Conservation (phyloP, 2,113 vertebrate species). For the Caloenas nicobarica region DNA sequence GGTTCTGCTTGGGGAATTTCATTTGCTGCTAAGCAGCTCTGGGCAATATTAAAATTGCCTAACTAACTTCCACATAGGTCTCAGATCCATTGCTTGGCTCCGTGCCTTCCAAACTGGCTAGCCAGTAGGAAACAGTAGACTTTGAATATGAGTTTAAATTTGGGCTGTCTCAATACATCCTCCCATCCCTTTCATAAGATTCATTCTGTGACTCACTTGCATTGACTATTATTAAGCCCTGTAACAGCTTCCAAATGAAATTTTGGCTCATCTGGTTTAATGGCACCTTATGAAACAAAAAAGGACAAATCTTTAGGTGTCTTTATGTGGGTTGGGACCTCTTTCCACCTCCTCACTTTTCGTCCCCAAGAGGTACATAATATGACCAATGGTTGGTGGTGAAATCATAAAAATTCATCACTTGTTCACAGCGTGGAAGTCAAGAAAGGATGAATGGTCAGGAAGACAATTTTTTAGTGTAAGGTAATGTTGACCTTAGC, state of each 20-base stretch:
- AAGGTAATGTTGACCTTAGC: slow-evolving; percentile 66
- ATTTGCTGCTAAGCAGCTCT: slow-evolving; percentile 40
- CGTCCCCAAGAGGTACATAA: slow-evolving; percentile 10
- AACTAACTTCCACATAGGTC: slow-evolving; percentile 35
- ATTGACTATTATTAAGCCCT: background rate
- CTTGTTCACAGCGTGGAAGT: slow-evolving; percentile 31
- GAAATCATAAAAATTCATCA: slow-evolving; percentile 68
- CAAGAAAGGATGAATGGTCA: slow-evolving; percentile 50
- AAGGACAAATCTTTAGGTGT: slow-evolving; percentile 19
- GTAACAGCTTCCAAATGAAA: background rate
- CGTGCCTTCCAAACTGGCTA: background rate
- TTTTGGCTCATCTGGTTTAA: slow-evolving; percentile 4
- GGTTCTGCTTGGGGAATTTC: slow-evolving; percentile 50
- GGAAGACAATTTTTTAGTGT: slow-evolving; percentile 69
- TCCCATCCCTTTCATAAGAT: background rate
- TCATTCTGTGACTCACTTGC: background rate
- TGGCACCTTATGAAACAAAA: background rate
- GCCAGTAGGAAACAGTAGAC: slow-evolving; percentile 43
- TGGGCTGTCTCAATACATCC: slow-evolving; percentile 25
- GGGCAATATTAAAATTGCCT: slow-evolving; percentile 34
- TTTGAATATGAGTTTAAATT: background rate
- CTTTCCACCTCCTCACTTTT: slow-evolving; percentile 43
- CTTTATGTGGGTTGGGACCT: background rate
- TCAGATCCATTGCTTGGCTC: slow-evolving; percentile 23
- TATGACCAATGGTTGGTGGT: slow-evolving; percentile 24